Base-by-base conservation (phyloP, 2,797 vertebrate species). In the Alfaro cultratus region DNA sequence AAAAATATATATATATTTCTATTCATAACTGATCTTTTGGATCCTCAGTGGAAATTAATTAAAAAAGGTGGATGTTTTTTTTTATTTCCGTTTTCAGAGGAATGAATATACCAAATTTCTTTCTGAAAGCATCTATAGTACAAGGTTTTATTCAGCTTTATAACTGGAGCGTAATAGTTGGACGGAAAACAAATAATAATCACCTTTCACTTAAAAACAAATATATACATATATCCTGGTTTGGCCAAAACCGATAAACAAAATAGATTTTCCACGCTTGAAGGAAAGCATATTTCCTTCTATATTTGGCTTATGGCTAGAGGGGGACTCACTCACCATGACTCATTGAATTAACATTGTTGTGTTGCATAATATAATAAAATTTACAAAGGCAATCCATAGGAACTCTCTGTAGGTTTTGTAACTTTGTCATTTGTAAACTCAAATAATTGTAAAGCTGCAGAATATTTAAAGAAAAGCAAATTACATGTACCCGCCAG, bases 281-380 rank as follows among this genome's bases (percentile, higher is more conserved):
- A 80, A 79, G 83, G 73, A 80, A 82, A 76, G 64, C 71, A 81
- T 60, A 80, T 83, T 78, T 79, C 84, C 82, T 83, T 81, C 53
- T 57, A 77, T 74, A 36, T 31, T 80, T 62, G 67, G 70, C 81
- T 85, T 83, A 76, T 67, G 78, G 60, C 82, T 85, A 47, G 64
- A 68, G 64, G 64, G 39, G 36, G 36, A 68, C 36, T 41, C 64
- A 68, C 64, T 41, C 64, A 73, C 70, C 85, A 84, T 78, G 80
- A 86, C 80, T 86, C 85, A 82, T 76, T 74, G 57, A 53, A 86
- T 85, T 79, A 80, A 73, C 53, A 76, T 88, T 85, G 86, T 81
- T 84, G 43, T 81, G 78, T 83, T 77, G 78, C 76, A 83, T 80
- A 85, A 88, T 73, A 55, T 72, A 71, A 51, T 76, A 80, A 46